These are phyloP conservation scores for Drosophila buzzatii DNA, from an alignment of 2,888 invertebrate genomes.

Conservation along the genomic window DNA sequence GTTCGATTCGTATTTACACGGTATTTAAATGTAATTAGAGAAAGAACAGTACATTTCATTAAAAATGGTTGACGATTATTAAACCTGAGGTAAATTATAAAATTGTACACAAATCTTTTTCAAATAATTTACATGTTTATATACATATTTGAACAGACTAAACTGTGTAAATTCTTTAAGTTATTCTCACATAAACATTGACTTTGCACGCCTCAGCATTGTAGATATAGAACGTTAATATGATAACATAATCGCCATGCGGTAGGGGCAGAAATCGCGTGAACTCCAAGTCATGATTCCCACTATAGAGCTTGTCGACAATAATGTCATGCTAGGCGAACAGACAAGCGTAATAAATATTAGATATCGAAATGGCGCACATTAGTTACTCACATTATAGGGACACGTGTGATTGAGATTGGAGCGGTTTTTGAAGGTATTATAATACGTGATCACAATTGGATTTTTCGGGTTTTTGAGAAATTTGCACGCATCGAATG, in stretches of 20 bases:
- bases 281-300: conserved; percentile 1
- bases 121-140: neutral
- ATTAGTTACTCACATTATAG: conserved; percentile 23
- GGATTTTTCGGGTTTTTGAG: conserved; percentile 13
- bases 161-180: neutral
- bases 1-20: neutral
- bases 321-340: conserved; percentile 28
- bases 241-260: conserved; percentile 26
- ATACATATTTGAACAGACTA: no score
- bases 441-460: conserved; percentile 6
- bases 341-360: neutral
- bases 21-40: conserved; percentile 3
- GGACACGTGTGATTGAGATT: conserved; percentile 50
- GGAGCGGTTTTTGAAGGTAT: neutral
- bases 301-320: conserved; percentile 15
- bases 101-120: neutral
- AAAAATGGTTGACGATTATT: no score
- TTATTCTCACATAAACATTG: neutral
- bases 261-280: conserved; percentile 6
- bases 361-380: neutral
- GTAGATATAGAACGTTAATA: rapidly evolving
- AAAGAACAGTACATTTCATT: no score
- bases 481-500: conserved; percentile 43
- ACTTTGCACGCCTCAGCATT: neutral
- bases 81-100: neutral